Evolutionary conservation across 1,140 invertebrate species (phyloP), one percentile per base, ranked within the genome.

Genomic region (Brachionus angularis): DNA sequence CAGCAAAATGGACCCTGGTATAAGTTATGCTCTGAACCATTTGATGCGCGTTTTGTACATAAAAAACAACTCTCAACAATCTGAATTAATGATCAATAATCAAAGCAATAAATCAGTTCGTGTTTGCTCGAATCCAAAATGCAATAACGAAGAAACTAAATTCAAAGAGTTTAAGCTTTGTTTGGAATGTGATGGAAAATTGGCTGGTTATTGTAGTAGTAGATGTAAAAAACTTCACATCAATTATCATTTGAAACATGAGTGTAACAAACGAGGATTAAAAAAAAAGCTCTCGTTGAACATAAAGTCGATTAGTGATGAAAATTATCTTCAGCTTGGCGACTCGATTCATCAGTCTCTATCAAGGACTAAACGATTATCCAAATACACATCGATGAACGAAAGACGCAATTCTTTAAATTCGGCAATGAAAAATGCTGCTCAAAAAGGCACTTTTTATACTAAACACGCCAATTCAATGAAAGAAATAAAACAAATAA

Each of bases 71-170:
- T 0, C 16, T 1, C 3, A 25, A 31, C 39, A 16, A 42, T 42
- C 39, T 16, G 10, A 42, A 42, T 42, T 16, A 16, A 10, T 16
- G 16, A 42, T 10, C 39, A 42, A 42, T 10, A 42, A 42, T 10
- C 10, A n/a, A 3, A 25, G 12, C n/a, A 21, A 18, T 36, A 1
- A 23, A 25, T 14, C 2, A 21, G 10, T 27, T n/a, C 50, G 53
- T 2, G 21, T 58, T 0, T 67, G 62, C 18, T 46, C 62, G 16
- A 33, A 50, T 21, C 10, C 14, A 3, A 10, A 14, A 3, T 67
- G 62, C 18, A 23, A 67, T 16, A 67, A 67, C 31, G 62, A 67
- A 16, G 62, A 67, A 23, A 67, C 62, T 42, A 33, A 49, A 47
- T 67, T 67, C 31, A 67, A 67, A 25, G 29, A 46, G 18, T 67